These are phyloP conservation scores for Ptychoptera contaminata DNA, from an alignment of 2,888 invertebrate genomes.

Conservation along the genomic window DNA sequence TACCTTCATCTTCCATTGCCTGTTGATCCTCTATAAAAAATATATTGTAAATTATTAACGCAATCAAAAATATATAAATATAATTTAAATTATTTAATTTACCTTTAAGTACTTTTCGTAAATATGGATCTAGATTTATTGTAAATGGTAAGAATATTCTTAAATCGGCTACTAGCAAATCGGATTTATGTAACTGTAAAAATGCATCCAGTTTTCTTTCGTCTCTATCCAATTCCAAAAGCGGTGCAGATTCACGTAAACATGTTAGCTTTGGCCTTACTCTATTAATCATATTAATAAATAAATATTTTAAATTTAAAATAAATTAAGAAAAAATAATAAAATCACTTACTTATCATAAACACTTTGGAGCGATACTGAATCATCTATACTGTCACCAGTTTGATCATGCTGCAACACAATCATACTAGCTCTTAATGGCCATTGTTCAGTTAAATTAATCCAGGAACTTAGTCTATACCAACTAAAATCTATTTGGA, in stretches of 20 bases:
- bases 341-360: constrained; percentile 69
- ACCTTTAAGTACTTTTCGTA: constrained; percentile 94
- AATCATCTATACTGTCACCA: constrained; percentile 77
- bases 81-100: background rate
- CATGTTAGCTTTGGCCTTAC: constrained; percentile 67
- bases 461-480: constrained; percentile 96
- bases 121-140: constrained; percentile 94
- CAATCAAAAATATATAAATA: background rate
- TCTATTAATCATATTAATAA: constrained; percentile 31
- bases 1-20: constrained; percentile 41
- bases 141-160: constrained; percentile 95
- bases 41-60: too few species aligned
- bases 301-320: background rate
- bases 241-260: constrained; percentile 72
- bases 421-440: constrained; percentile 93
- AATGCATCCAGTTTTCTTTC: constrained; percentile 91
- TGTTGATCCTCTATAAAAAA: constrained; percentile 48
- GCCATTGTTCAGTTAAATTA: constrained; percentile 98
- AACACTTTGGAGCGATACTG: constrained; percentile 69
- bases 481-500: constrained; percentile 99
- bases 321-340: background rate
- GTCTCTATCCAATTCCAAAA: constrained; percentile 85
- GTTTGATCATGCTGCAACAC: constrained; percentile 84
- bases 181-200: constrained; percentile 72
- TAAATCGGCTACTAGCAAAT: constrained; percentile 71